Conservation (phyloP, 2,888 invertebrate species). For the Exocentrus adspersus region DNA sequence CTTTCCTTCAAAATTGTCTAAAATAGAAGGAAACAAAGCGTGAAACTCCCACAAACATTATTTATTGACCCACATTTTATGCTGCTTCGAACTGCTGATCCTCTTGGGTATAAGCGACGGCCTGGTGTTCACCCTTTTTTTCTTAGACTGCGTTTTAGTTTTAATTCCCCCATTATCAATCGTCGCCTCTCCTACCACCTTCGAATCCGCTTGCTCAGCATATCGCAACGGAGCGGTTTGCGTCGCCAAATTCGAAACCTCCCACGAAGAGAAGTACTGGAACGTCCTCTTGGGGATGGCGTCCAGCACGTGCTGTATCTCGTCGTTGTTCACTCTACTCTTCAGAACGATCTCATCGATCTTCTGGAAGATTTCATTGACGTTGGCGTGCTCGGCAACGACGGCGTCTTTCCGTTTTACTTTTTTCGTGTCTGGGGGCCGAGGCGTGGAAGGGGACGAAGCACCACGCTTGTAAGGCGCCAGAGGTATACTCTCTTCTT, state of each 20-base stretch:
- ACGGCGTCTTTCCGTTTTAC: neutral
- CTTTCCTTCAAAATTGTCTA: too few species aligned
- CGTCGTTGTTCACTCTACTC: constrained; percentile 11
- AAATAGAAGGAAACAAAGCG: too few species aligned
- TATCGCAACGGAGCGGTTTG: neutral
- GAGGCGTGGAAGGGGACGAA: neutral
- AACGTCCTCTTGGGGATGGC: neutral
- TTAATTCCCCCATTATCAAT: neutral
- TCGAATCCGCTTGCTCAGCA: neutral
- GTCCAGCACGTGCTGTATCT: constrained; percentile 3
- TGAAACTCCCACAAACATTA: neutral
- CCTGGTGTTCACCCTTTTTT: neutral
- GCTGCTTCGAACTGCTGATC: neutral
- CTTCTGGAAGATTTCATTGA: constrained; percentile 11
- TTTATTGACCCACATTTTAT: neutral
- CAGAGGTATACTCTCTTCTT: too few species aligned
- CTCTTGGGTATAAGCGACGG: neutral
- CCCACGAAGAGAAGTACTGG: neutral
- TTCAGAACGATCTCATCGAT: constrained; percentile 11
- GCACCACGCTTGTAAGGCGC: neutral
- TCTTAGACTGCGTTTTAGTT: neutral
- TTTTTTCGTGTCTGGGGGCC: neutral
- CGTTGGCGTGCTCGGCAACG: neutral
- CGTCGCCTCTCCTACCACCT: neutral
- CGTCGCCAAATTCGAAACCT: neutral